phyloP scores from a whole-genome alignment of 1,140 invertebrate genomes.

The Leptinotarsa lineolata region DNA sequence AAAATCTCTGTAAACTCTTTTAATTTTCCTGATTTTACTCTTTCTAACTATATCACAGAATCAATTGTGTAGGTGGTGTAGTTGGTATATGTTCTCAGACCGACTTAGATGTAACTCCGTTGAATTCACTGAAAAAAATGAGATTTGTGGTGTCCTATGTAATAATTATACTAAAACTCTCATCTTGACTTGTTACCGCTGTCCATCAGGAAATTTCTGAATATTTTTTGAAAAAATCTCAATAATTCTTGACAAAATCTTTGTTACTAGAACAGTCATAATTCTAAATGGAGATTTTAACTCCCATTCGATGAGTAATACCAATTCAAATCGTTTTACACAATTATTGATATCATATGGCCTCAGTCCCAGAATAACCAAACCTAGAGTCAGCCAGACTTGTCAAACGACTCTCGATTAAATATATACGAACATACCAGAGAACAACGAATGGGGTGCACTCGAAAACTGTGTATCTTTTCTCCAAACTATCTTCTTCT shows the following conservation, averaged over 20 bases:
- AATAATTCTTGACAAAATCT: constrained; percentile 14
- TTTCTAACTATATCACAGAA: constrained; percentile 1
- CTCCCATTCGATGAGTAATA: constrained; percentile 12
- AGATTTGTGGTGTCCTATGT: background rate
- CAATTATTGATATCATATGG: constrained; percentile 12
- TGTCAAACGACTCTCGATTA: constrained; percentile 18
- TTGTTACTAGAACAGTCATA: constrained; percentile 7
- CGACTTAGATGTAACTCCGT: background rate
- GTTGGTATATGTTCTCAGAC: background rate
- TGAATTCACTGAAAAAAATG: constrained; percentile 1
- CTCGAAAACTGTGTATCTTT: too few species aligned
- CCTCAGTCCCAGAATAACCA: constrained; percentile 4
- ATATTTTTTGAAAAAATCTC: constrained; percentile 5
- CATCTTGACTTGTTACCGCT: constrained; percentile 12
- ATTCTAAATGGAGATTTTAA: constrained; percentile 7
- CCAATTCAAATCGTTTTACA: constrained; percentile 7
- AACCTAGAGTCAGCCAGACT: constrained; percentile 14
- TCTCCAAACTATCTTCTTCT: too few species aligned
- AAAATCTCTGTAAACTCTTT: background rate
- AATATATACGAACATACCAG: background rate
- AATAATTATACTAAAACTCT: background rate
- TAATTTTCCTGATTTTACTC: background rate
- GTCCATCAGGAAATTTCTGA: constrained; percentile 1
- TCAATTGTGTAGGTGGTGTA: background rate
- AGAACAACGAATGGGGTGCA: too few species aligned